Evolutionary conservation across 2,797 vertebrate genomes (phyloP).

Genomic region (Amphiprion clarkii): DNA sequence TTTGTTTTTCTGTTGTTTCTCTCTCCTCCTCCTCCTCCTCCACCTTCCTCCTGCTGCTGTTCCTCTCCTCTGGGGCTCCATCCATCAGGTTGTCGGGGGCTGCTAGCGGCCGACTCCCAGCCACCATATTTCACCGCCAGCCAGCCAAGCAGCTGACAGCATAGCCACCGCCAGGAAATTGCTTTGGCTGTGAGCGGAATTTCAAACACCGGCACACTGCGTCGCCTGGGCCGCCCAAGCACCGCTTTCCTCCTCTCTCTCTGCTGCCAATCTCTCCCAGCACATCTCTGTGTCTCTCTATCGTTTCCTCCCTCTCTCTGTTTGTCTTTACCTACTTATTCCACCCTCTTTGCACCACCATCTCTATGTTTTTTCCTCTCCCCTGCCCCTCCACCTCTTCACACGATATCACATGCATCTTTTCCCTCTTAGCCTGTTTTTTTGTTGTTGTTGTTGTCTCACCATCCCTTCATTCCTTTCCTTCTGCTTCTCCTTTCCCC

Average conservation of each 20-base stretch:
- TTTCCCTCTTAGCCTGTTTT: conserved; percentile 44
- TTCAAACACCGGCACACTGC: conserved; percentile 92
- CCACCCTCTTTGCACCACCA: conserved; percentile 32
- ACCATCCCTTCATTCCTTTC: conserved; percentile 21
- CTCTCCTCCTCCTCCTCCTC: conserved; percentile 25
- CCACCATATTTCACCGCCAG: conserved; percentile 98
- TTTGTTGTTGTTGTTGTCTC: conserved; percentile 44
- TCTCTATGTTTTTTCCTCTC: conserved; percentile 50
- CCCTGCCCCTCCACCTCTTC: conserved; percentile 22
- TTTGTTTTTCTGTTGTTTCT: conserved; percentile 72
- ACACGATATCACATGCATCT: conserved; percentile 34
- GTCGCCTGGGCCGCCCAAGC: conserved; percentile 83
- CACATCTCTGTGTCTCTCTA: conserved; percentile 64
- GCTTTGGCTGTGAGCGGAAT: conserved; percentile 98
- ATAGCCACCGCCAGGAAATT: conserved; percentile 96
- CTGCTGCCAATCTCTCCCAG: conserved; percentile 70
- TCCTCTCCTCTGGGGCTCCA: conserved; percentile 90
- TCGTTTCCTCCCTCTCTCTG: conserved; percentile 37
- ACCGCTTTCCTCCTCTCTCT: conserved; percentile 68
- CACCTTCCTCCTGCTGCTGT: conserved; percentile 74
- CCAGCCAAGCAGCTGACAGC: conserved; percentile 98
- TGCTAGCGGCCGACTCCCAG: conserved; percentile 94
- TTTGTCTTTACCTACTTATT: conserved; percentile 73
- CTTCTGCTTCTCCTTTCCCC: conserved; percentile 9
- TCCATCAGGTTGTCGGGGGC: conserved; percentile 97